Percentiles rank a stretch among this genome's conserved stretches.
Conservation (phyloP, 2,113 vertebrate species). For the Carassius gibelio region DNA sequence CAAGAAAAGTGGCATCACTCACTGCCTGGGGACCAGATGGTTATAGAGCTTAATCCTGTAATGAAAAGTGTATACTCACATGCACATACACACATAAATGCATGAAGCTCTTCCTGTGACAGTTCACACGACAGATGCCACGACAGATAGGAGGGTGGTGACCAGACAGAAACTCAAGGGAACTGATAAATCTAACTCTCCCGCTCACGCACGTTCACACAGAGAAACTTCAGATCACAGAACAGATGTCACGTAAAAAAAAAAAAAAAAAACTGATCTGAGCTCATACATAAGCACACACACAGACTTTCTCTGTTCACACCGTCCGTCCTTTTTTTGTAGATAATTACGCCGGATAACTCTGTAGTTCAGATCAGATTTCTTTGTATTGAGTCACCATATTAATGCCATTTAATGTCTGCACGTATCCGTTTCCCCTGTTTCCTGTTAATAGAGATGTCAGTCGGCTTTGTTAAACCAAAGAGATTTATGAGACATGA, state of each 20-base stretch:
- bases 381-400: neutral
- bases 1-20: neutral
- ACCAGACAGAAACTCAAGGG: slow-evolving; percentile 27
- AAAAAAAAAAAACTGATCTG: neutral
- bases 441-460: slow-evolving; percentile 43
- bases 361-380: neutral
- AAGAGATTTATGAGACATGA: slow-evolving; percentile 27
- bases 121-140: slow-evolving; percentile 32
- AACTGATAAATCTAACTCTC: slow-evolving; percentile 22
- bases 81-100: neutral
- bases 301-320: slow-evolving; percentile 26
- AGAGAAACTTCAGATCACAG: neutral
- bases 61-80: slow-evolving; percentile 8
- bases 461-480: slow-evolving; percentile 29
- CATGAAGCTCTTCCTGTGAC: neutral
- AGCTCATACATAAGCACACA: slow-evolving; percentile 1
- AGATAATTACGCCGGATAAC: slow-evolving; percentile 3
- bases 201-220: slow-evolving; percentile 22
- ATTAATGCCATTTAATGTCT: slow-evolving; percentile 35
- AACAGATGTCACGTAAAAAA: slow-evolving; percentile 18
- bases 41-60: slow-evolving; percentile 14
- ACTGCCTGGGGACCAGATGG: neutral
- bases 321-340: slow-evolving; percentile 1
- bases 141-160: slow-evolving; percentile 16
- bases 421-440: slow-evolving; percentile 15